Base-by-base conservation (phyloP, 2,888 invertebrate genomes). In the Heliothis peltigera region DNA sequence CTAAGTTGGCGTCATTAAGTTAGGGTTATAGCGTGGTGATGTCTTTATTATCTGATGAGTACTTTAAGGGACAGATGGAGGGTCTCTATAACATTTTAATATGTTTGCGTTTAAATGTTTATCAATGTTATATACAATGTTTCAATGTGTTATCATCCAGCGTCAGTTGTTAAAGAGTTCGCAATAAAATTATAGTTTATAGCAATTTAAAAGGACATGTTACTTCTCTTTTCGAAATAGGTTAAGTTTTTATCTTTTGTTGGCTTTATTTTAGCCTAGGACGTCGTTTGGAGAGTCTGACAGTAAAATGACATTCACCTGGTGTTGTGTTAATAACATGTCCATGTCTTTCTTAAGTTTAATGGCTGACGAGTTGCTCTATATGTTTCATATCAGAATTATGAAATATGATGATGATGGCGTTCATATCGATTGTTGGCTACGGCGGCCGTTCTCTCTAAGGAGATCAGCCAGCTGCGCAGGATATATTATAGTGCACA, bases 21-120 rank as follows among this genome's bases (percentile, higher is more conserved):
- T 44, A 35, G 46, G 59, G 35, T 56, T 51, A 49, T 55, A n/a
- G 60, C 6, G 28, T 49, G 44, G 48, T 47, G 53, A 61, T 75
- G 63, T 65, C 70, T 78, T 66, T 46, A 76, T 74, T 65, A 59
- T 61, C 51, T n/a, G 3, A 49, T 22, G n/a, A 8, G 3, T 64
- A 49, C 10, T 62, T 71, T 54, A 2, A 0, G 17, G 15, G 42
- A 51, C 63, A 69, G 62, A 53, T 74, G 62, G 18, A 39, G 57
- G 62, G 42, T 68, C 32, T 18, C 18, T 6, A 53, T 62, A 60
- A 15, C 17, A 60, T 73, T 66, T 59, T 59, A 17, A 21, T 55
- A 25, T 18, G 12, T 21, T 10, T 18, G 3, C 32, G 17, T 28
- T 57, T 12, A 44, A 68, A 62, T 22, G 32, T 18, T 57, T 62